Evolutionary conservation across 2,113 vertebrate genomes (phyloP).

Genomic region (Cynoglossus semilaevis): DNA sequence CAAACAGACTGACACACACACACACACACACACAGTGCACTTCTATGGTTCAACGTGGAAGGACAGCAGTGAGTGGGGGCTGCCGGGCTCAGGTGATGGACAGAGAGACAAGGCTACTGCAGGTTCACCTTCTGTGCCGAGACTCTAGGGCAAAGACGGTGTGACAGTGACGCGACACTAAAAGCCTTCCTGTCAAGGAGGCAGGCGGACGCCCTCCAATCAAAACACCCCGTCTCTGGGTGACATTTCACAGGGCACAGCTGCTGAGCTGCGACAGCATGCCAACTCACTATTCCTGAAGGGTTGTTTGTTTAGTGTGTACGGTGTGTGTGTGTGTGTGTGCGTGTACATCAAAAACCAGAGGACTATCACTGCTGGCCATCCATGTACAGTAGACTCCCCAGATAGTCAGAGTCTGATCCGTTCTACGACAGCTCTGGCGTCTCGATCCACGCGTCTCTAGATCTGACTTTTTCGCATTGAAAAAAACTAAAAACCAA

Average conservation of each 20-base stretch:
- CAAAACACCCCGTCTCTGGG: conserved; percentile 64
- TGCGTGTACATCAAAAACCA: conserved; percentile 21
- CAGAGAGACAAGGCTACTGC: conserved; percentile 51
- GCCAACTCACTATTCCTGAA: conserved; percentile 74
- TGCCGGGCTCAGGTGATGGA: conserved; percentile 58
- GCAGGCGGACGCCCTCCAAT: conserved; percentile 70
- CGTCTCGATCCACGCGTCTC: too few species aligned
- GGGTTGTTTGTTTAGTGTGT: conserved; percentile 69
- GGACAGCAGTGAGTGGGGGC: conserved; percentile 24
- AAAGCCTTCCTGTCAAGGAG: conserved; percentile 71
- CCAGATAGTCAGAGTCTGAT: too few species aligned
- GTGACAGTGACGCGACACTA: conserved; percentile 78
- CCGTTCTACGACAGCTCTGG: too few species aligned
- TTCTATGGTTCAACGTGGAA: conserved; percentile 45
- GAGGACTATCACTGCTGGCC: conserved; percentile 32
- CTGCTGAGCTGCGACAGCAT: conserved; percentile 71
- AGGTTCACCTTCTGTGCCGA: conserved; percentile 70
- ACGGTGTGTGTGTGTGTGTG: conserved; percentile 27
- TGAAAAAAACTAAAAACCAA: too few species aligned
- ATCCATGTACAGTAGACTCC: too few species aligned
- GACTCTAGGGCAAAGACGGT: conserved; percentile 66
- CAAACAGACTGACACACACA: neutral
- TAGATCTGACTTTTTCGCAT: too few species aligned
- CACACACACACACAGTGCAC: conserved; percentile 5
- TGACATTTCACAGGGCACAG: conserved; percentile 79